phyloP scores from a whole-genome alignment of 2,888 invertebrate species.

The Drosophila mayaguana region DNA sequence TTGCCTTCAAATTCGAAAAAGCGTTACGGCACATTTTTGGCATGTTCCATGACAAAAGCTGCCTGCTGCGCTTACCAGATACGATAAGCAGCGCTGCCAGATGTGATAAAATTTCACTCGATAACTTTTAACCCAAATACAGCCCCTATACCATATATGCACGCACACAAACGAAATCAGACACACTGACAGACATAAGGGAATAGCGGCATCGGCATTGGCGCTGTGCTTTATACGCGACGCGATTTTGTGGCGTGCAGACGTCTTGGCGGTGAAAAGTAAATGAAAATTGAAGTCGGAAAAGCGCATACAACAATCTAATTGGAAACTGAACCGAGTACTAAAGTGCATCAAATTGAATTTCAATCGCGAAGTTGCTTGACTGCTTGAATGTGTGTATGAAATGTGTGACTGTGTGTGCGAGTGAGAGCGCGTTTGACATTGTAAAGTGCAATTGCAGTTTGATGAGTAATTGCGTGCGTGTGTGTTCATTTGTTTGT shows the following conservation, averaged over 20 bases:
- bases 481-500: constrained; percentile 19
- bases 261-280: constrained; percentile 52
- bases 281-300: constrained; percentile 29
- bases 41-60: constrained; percentile 37
- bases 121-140: constrained; percentile 30
- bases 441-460: constrained; percentile 47
- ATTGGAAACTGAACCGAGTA: constrained; percentile 36
- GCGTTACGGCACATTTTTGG: background rate
- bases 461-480: constrained; percentile 21
- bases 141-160: constrained; percentile 38
- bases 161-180: constrained; percentile 16
- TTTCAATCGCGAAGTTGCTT: constrained; percentile 23
- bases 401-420: constrained; percentile 8
- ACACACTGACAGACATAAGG: constrained; percentile 12
- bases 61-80: background rate
- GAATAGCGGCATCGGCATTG: constrained; percentile 50
- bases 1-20: constrained; percentile 14
- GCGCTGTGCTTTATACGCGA: constrained; percentile 56
- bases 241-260: constrained; percentile 65
- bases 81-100: constrained; percentile 34
- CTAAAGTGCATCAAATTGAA: constrained; percentile 38
- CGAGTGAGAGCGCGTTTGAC: constrained; percentile 19
- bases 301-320: constrained; percentile 42
- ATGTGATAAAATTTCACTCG: constrained; percentile 28
- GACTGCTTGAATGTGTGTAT: constrained; percentile 2